These are phyloP conservation scores for Thalassarche chlororhynchos DNA, from an alignment of 2,113 vertebrate genomes.

Conservation along the genomic window DNA sequence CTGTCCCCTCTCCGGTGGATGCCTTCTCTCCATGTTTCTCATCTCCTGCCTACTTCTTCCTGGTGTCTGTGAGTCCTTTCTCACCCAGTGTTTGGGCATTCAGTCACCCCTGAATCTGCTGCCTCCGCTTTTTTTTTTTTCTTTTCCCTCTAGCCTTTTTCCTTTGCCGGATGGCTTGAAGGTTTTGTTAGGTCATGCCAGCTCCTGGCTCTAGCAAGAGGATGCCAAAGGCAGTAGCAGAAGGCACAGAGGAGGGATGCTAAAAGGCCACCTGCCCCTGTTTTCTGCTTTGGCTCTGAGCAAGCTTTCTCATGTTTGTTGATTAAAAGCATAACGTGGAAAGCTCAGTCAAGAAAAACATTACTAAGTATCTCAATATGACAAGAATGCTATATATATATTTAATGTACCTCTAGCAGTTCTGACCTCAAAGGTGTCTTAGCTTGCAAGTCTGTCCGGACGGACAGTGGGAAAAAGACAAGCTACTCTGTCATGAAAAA, in stretches of 20 bases:
- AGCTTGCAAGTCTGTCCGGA: neutral
- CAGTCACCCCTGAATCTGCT: neutral
- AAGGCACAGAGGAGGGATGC: neutral
- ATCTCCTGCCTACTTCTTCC: neutral
- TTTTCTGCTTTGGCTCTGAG: neutral
- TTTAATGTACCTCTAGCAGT: neutral
- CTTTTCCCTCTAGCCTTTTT: neutral
- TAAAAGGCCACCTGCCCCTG: constrained; percentile 3
- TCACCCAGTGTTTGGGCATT: neutral
- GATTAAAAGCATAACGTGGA: neutral
- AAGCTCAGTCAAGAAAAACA: neutral
- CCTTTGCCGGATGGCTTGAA: neutral
- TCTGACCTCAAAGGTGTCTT: neutral
- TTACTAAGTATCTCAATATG: neutral
- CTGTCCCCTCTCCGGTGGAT: neutral
- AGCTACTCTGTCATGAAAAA: neutral
- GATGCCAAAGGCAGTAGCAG: neutral
- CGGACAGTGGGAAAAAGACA: neutral
- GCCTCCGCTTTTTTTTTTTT: neutral
- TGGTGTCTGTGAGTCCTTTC: neutral
- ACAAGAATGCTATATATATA: neutral
- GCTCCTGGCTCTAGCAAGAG: neutral
- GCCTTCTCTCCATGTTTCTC: neutral
- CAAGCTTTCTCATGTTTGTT: neutral
- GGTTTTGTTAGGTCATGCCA: neutral